Base-by-base conservation (phyloP, 2,888 invertebrate genomes). In the Willowsia nigromaculata region DNA sequence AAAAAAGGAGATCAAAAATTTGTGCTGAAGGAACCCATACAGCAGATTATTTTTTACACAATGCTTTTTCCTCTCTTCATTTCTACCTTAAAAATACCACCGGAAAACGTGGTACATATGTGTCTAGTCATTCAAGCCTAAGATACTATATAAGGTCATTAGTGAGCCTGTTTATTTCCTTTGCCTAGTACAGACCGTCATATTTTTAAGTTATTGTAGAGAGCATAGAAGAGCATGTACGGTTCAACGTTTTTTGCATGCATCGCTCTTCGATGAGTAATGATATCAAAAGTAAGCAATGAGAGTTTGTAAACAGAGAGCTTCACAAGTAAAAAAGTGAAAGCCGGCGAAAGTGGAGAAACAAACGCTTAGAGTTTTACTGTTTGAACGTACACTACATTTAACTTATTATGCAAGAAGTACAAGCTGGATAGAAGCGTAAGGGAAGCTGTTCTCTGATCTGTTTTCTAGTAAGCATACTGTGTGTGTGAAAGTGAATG, bases 151-250 rank as follows among this genome's bases (percentile, higher is more conserved):
- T 53, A 56, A 84, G 84, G 84, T 84, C 84, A 84, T 84, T 84
- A 84, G 84, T 27, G 84, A 53, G 62, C 30, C 62, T 82, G 82
- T 82, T 82, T 82, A n/a, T n/a, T n/a, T n/a, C n/a, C n/a, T n/a
- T n/a, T n/a, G n/a, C n/a, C n/a, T n/a, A n/a, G n/a, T n/a, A n/a
- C n/a, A n/a, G n/a, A n/a, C n/a, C n/a, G n/a, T n/a, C n/a, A n/a
- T n/a, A n/a, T n/a, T n/a, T n/a, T n/a, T n/a, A n/a, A n/a, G n/a
- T n/a, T n/a, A n/a, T n/a, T n/a, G n/a, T n/a, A n/a, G n/a, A n/a
- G n/a, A n/a, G n/a, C n/a, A n/a, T n/a, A n/a, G n/a, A n/a, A n/a
- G n/a, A n/a, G n/a, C n/a, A n/a, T 59, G 59, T 33, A 65, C n/a
- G 27, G 18, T 33, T 81, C 40, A 37, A 40, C 18, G 22, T 81